Evolutionary conservation across 2,113 vertebrate species (phyloP).

Genomic region (Ptychochromis oligacanthus): DNA sequence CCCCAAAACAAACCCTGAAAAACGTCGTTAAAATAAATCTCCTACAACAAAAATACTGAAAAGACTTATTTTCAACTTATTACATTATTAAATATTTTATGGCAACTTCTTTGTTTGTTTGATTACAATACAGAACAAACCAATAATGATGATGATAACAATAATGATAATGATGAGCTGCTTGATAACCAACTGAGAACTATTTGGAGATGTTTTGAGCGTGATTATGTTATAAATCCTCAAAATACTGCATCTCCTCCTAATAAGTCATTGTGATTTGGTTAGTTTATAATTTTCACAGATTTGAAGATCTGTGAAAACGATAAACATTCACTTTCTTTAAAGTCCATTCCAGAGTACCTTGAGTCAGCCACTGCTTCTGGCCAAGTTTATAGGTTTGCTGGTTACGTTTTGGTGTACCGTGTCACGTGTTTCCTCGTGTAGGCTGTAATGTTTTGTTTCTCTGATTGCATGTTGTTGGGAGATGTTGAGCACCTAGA

Average conservation of each 20-base stretch:
- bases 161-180: too few species aligned
- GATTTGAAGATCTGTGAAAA: not conserved
- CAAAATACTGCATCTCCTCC: not conserved
- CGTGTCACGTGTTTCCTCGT: too few species aligned
- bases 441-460: too few species aligned
- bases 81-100: not conserved
- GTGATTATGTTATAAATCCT: not conserved
- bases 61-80: not conserved
- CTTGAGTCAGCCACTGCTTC: not conserved
- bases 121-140: not conserved
- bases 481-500: too few species aligned
- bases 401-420: not conserved
- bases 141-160: too few species aligned
- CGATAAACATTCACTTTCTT: not conserved
- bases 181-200: not conserved
- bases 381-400: not conserved
- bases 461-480: too few species aligned
- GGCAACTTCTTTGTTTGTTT: not conserved
- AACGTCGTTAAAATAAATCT: not conserved
- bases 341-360: not conserved
- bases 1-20: not conserved
- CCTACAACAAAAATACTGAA: not conserved
- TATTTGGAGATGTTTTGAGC: not conserved
- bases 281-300: rapidly evolving
- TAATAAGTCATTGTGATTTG: not conserved